phyloP scores from a whole-genome alignment of 2,113 vertebrate genomes.

The Syngnathus floridae region DNA sequence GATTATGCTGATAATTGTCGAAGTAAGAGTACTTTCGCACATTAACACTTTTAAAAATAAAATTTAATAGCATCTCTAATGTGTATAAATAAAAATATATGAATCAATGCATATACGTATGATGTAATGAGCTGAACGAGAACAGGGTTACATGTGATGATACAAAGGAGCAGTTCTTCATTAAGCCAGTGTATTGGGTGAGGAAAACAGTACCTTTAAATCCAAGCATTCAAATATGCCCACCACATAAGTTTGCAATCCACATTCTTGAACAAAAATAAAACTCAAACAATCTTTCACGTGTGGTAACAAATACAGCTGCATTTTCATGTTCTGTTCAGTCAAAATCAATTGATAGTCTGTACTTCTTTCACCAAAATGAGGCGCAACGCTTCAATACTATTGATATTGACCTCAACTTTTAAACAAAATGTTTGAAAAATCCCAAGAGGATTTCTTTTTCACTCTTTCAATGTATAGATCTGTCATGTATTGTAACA shows the following conservation, averaged over 20 bases:
- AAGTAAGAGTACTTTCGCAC: conserved; percentile 27
- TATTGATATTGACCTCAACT: conserved; percentile 66
- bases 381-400: conserved; percentile 65
- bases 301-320: conserved; percentile 53
- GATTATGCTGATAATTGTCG: not conserved
- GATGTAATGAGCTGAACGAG: conserved; percentile 79
- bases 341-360: conserved; percentile 64
- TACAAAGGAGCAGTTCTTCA: conserved; percentile 76
- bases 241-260: conserved; percentile 72
- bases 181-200: conserved; percentile 75
- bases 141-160: conserved; percentile 86
- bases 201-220: conserved; percentile 72
- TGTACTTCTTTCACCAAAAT: conserved; percentile 67
- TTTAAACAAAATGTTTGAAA: conserved; percentile 50
- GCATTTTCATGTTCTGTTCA: conserved; percentile 62
- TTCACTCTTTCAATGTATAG: conserved; percentile 36
- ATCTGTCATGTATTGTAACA: conserved; percentile 42
- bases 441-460: conserved; percentile 47
- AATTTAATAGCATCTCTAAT: conserved; percentile 85
- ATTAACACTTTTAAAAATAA: conserved; percentile 83
- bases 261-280: conserved; percentile 78
- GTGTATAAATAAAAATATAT: conserved; percentile 84
- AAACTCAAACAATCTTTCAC: conserved; percentile 62
- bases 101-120: conserved; percentile 77
- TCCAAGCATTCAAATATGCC: conserved; percentile 72